Conservation (phyloP, 2,113 vertebrate genomes). For the Aegithalos caudatus region DNA sequence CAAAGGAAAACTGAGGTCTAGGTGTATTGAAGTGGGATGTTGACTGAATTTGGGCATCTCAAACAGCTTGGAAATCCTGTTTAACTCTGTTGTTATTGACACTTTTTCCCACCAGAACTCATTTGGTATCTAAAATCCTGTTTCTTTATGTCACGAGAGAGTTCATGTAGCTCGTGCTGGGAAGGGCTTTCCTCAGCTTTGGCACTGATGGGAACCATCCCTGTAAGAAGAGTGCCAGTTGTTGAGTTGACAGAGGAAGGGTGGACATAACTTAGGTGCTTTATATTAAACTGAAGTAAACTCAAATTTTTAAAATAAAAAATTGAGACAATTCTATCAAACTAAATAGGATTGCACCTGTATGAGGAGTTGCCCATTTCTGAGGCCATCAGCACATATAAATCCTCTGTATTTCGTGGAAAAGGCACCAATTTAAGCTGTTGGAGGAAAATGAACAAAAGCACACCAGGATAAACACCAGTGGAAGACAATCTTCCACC, state of each 20-base stretch:
- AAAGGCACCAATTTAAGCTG: neutral
- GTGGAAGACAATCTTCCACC: neutral
- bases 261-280: rapidly evolving
- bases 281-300: neutral
- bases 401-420: neutral
- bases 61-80: neutral
- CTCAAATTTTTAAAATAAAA: neutral
- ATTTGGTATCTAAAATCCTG: neutral
- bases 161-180: neutral
- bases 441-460: neutral
- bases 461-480: neutral
- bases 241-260: neutral
- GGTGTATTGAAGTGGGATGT: neutral
- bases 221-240: neutral
- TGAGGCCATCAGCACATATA: neutral
- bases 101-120: neutral
- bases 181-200: neutral
- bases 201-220: neutral
- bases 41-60: neutral
- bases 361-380: neutral
- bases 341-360: neutral
- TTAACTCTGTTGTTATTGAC: neutral
- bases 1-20: neutral
- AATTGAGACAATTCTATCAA: neutral
- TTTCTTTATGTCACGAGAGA: neutral